phyloP scores from a whole-genome alignment of 2,888 invertebrate genomes.

The Auanema freiburgensis region DNA sequence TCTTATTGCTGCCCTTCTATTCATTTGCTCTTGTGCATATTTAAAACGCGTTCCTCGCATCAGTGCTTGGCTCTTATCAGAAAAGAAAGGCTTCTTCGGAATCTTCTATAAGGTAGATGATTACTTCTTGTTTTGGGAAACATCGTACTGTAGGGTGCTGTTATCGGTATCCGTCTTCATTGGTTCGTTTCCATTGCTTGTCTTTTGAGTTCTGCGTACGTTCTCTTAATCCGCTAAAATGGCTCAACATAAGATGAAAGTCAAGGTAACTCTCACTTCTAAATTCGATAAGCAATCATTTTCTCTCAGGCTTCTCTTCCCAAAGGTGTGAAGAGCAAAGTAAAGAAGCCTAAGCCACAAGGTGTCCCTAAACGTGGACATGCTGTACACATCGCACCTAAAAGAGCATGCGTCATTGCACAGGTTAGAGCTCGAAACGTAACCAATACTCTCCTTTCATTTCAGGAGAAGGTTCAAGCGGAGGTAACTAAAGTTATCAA shows the following conservation, averaged over 20 bases:
- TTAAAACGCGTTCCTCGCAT: conserved; percentile 67
- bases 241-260: conserved; percentile 45
- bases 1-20: conserved; percentile 66
- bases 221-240: conserved; percentile 64
- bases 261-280: conserved; percentile 21
- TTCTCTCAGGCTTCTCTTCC: conserved; percentile 38
- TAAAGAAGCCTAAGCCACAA: conserved; percentile 36
- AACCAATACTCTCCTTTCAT: conserved; percentile 1
- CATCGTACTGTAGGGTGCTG: conserved; percentile 58
- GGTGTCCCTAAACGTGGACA: conserved; percentile 42
- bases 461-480: conserved; percentile 45
- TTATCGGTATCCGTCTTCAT: conserved; percentile 67
- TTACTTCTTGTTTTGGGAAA: neutral
- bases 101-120: conserved; percentile 67
- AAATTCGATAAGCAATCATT: neutral
- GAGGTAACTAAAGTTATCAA: conserved; percentile 59
- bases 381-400: conserved; percentile 47
- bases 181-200: conserved; percentile 65
- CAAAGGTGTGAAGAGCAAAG: conserved; percentile 51
- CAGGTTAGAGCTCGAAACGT: conserved; percentile 23
- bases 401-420: conserved; percentile 46
- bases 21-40: conserved; percentile 68
- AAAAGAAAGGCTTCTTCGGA: conserved; percentile 67
- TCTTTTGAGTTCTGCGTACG: conserved; percentile 65
- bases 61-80: conserved; percentile 67